Evolutionary conservation across 2,797 vertebrate genomes (phyloP).

Genomic region (Streptopelia turtur): DNA sequence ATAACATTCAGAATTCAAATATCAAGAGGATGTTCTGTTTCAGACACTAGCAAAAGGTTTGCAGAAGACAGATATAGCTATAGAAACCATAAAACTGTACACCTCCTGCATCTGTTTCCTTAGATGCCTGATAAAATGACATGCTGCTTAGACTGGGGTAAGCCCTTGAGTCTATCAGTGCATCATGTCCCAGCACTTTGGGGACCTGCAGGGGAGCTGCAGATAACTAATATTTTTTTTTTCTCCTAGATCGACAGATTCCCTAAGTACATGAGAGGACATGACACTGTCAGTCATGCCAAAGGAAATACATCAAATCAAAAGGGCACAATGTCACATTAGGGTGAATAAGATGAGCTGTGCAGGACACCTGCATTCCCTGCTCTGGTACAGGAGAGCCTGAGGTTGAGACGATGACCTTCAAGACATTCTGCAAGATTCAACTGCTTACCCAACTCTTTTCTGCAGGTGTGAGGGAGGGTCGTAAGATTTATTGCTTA

Average conservation of each 20-base stretch:
- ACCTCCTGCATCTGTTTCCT: neutral
- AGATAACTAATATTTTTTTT: fast-evolving
- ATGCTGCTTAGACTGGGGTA: neutral
- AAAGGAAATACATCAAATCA: neutral
- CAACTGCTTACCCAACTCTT: neutral
- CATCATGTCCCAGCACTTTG: neutral
- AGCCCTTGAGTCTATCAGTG: neutral
- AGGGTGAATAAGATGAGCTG: fast-evolving
- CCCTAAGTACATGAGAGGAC: neutral
- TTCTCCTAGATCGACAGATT: neutral
- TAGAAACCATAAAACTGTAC: neutral
- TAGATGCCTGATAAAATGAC: neutral
- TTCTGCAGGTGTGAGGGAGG: conserved; percentile 52
- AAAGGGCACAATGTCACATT: neutral
- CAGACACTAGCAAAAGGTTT: neutral
- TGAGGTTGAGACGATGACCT: neutral
- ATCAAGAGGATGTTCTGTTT: neutral
- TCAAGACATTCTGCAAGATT: neutral
- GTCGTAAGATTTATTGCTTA: neutral
- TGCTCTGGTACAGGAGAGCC: neutral
- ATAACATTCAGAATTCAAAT: neutral
- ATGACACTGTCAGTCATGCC: neutral
- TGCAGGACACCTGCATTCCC: neutral
- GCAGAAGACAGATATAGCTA: neutral
- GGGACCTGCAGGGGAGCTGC: neutral